phyloP scores from a whole-genome alignment of 1,140 invertebrate species.

The Drosophila nebulosa region DNA sequence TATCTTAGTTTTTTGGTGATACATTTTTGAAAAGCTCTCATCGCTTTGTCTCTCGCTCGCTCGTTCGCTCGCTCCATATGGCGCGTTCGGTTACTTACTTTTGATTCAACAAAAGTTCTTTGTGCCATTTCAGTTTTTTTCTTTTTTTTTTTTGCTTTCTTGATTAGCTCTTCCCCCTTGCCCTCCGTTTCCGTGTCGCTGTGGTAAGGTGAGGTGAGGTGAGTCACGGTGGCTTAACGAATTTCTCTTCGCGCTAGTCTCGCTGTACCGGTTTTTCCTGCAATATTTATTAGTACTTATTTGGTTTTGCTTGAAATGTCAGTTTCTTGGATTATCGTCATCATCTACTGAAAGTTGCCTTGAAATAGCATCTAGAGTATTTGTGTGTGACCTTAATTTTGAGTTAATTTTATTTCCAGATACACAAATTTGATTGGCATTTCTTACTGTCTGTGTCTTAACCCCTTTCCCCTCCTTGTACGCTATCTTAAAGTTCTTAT shows the following conservation, averaged over 20 bases:
- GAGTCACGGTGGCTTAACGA: neutral
- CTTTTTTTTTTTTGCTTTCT: neutral
- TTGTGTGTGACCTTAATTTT: neutral
- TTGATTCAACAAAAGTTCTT: neutral
- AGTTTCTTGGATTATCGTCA: neutral
- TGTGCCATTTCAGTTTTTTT: neutral
- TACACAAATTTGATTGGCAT: neutral
- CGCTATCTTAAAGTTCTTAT: neutral
- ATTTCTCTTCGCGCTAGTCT: neutral
- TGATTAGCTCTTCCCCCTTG: too few relatives aligned
- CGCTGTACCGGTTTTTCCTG: neutral
- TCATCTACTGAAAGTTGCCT: neutral
- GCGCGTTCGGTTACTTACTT: neutral
- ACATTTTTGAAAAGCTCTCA: neutral
- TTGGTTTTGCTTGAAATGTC: neutral
- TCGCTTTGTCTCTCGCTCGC: neutral
- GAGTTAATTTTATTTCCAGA: neutral
- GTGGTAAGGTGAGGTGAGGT: neutral
- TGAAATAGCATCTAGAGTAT: neutral
- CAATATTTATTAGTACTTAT: neutral
- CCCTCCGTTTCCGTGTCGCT: too few relatives aligned
- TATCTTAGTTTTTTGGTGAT: neutral
- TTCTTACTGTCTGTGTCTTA: neutral
- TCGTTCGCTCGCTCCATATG: neutral
- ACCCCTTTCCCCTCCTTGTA: too few relatives aligned